Evolutionary conservation across 2,888 invertebrate species (phyloP), one percentile per base, ranked within the genome.

Genomic region (Platycnemis pennipes): DNA sequence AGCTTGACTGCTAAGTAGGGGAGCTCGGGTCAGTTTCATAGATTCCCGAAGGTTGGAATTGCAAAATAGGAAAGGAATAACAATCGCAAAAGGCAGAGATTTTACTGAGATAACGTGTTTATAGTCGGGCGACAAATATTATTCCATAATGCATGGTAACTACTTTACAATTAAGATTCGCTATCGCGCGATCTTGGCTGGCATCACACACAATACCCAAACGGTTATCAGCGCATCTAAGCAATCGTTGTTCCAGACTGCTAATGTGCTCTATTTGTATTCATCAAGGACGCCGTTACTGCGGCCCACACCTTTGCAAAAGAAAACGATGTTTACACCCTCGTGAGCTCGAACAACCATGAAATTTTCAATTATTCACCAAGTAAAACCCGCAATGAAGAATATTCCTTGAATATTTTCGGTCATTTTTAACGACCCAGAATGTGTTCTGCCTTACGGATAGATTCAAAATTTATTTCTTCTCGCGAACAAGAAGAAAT

Each of bases 61-160:
- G 69, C 31, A 77, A 77, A 77, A n/a, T 37, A 37, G 8, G 26
- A 16, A 77, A 31, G 31, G 69, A 77, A 77, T 77, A 77, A 11
- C 37, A 4, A 31, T 1, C 4, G 31, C 31, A 11, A 16, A 37
- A 77, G 37, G 31, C 7, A 77, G 16, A 31, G 69, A 37, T 77
- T 77, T 8, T 11, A 37, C 31, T 77, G 7, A 77, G 69, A 77
- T 77, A 77, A 77, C 22, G 31, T 31, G 11, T 77, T 77, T n/a
- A 77, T 77, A 31, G 69, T 77, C 31, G 31, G 7, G 69, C 31
- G 31, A 31, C 7, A 77, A 77, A 77, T 77, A 77, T 77, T 31
- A 77, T 77, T 77, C 37, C 69, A 31, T 77, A 77, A 77, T 77
- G 69, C 69, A 77, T 77, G 69, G 31, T 77, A 77, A 31, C 69